Base-by-base conservation (phyloP, 2,888 invertebrate species). In the Dolichopus griseipennis region DNA sequence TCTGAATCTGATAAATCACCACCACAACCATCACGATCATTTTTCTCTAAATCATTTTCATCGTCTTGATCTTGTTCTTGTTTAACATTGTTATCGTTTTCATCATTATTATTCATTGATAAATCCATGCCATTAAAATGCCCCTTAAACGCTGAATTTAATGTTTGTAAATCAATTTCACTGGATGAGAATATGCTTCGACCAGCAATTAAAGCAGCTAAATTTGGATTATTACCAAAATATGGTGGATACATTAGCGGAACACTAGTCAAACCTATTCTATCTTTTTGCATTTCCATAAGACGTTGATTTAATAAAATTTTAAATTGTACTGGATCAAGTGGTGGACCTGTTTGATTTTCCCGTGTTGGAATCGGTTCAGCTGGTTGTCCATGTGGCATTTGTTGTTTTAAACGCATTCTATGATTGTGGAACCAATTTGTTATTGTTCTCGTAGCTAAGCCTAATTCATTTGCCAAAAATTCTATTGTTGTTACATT, bases 391-490 rank as follows among this genome's bases (percentile, higher is more conserved):
- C 90, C 89, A 76, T 92, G 92, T 1, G 93, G 92, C 67, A 89
- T 88, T 78, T 93, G 92, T 78, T 94, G 93, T 83, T 97, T 97
- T 78, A 96, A 87, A 71, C 99, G 87, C 95, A 99, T 99, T 75
- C 99, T 89, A 80, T 99, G 97, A 81, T 99, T 99, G 85, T 99
- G 98, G 86, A 99, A 99, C 99, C 99, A 99, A 82, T 99, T 99
- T 70, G 97, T 97, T 76, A 99, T 97, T 68, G 98, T 98, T 74
- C 98, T 87, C 66, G 96, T 91, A 8, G 95, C 93, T 61, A 99
- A 85, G 9, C 90, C 92, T 68, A 99, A 84, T 81, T 97, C 96
- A 41, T 88, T 87, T 37, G 97, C 96, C 69, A 99, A 85, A 78
- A 95, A 95, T 79, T 98, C 97, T 73, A 98, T 96, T 69, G 96